A percentile compares a stretch with the other conserved stretches of the same genome.
These are phyloP conservation scores for Limnothrissa miodon DNA, from an alignment of 2,113 vertebrate species.

Conservation along the genomic window DNA sequence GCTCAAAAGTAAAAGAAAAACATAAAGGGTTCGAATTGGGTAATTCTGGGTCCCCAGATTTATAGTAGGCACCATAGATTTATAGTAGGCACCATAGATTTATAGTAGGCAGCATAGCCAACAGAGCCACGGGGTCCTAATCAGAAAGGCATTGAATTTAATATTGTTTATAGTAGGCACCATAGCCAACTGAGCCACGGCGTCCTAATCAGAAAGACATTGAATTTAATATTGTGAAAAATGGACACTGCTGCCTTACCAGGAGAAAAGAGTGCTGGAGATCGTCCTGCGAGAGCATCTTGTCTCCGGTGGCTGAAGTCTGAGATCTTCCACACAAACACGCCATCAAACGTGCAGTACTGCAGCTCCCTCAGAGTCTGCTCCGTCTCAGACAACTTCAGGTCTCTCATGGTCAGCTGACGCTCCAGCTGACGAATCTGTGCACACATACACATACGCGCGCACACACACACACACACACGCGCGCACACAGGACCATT, in stretches of 20 bases:
- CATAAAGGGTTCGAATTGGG: no score
- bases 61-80: no score
- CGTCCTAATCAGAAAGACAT: no score
- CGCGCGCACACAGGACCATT: neutral
- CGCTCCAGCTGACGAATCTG: slow-evolving; percentile 95
- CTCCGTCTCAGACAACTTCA: slow-evolving; percentile 87
- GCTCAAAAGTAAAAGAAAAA: neutral
- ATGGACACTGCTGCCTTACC: slow-evolving; percentile 66
- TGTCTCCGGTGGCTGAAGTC: slow-evolving; percentile 91
- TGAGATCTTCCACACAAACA: slow-evolving; percentile 94
- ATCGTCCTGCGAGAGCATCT: slow-evolving; percentile 86
- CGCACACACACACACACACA: neutral
- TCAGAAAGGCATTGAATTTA: no score
- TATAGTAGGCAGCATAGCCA: no score
- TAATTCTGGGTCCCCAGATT: no score
- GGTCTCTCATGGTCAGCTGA: slow-evolving; percentile 87
- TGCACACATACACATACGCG: neutral
- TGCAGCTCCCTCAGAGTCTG: slow-evolving; percentile 83
- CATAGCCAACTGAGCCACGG: no score
- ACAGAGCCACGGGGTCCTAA: no score
- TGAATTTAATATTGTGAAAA: no score
- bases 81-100: no score
- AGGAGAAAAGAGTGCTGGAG: slow-evolving; percentile 95
- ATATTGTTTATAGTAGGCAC: no score
- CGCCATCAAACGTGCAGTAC: slow-evolving; percentile 85